Evolutionary conservation across 2,888 invertebrate species (phyloP).

Genomic region (Beris morrisii): DNA sequence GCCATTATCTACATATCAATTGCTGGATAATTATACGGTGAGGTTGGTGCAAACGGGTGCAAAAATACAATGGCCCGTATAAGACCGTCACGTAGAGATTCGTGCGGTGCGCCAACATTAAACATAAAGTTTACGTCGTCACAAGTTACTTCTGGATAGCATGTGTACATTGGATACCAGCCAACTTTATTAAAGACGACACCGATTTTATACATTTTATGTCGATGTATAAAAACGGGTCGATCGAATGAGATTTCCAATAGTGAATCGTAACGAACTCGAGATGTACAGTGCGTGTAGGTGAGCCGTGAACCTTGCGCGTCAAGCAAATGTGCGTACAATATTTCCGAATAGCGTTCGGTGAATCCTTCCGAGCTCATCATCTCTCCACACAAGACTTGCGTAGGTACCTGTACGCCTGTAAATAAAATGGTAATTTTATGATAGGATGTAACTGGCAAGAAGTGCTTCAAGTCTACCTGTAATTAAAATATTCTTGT

Average conservation of each 20-base stretch:
- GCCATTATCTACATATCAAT: constrained; percentile 7
- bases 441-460: neutral
- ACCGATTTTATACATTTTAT: constrained; percentile 76
- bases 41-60: constrained; percentile 46
- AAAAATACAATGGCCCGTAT: constrained; percentile 78
- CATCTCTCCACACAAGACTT: constrained; percentile 59
- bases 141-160: constrained; percentile 67
- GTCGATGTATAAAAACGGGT: constrained; percentile 72
- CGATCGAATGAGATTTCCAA: constrained; percentile 80
- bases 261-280: constrained; percentile 72
- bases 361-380: constrained; percentile 54
- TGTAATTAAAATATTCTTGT: constrained; percentile 76
- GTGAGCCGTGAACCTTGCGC: constrained; percentile 77
- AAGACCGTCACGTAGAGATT: constrained; percentile 74
- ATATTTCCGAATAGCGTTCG: constrained; percentile 69
- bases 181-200: constrained; percentile 81
- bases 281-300: constrained; percentile 78
- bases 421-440: neutral
- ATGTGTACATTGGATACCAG: constrained; percentile 78
- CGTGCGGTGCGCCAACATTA: constrained; percentile 70
- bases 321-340: constrained; percentile 80
- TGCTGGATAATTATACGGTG: constrained; percentile 16
- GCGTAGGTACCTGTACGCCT: constrained; percentile 72
- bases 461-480: constrained; percentile 58
- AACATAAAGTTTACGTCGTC: constrained; percentile 76